Conservation (phyloP, 1,140 invertebrate genomes). For the Drosophila kanapiae region DNA sequence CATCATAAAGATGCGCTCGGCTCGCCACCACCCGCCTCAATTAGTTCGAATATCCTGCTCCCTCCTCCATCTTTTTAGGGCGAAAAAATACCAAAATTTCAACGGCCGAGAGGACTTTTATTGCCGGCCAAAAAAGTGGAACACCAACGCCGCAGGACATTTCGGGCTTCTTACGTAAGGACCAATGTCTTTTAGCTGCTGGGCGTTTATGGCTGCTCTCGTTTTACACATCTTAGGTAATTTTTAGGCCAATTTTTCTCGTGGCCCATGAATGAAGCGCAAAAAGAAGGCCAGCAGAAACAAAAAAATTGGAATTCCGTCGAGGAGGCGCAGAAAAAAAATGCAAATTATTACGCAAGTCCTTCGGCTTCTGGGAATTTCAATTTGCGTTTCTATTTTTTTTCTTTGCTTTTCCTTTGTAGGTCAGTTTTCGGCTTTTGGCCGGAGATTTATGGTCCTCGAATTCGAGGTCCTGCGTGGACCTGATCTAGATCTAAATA, state of each 20-base stretch:
- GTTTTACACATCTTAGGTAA: constrained; percentile 77
- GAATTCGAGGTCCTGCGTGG: constrained; percentile 29
- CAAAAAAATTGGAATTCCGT: constrained; percentile 34
- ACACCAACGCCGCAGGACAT: constrained; percentile 54
- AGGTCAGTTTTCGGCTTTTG: constrained; percentile 31
- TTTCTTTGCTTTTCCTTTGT: constrained; percentile 40
- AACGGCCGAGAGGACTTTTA: constrained; percentile 55
- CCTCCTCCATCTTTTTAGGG: constrained; percentile 45
- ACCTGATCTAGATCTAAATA: constrained; percentile 78
- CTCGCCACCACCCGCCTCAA: constrained; percentile 76
- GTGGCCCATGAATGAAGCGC: constrained; percentile 55
- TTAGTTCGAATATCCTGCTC: constrained; percentile 71
- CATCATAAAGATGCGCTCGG: constrained; percentile 51
- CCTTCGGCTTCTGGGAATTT: constrained; percentile 53
- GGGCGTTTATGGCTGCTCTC: constrained; percentile 66
- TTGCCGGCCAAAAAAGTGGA: constrained; percentile 63
- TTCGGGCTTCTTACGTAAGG: constrained; percentile 47
- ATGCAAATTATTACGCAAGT: constrained; percentile 82
- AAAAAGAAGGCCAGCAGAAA: constrained; percentile 18
- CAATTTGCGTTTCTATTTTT: constrained; percentile 35
- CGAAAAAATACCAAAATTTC: constrained; percentile 54
- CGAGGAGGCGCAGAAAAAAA: constrained; percentile 37
- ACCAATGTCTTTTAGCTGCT: constrained; percentile 19
- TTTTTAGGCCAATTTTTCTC: constrained; percentile 76
- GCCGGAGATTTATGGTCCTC: constrained; percentile 52